Evolutionary conservation across 2,797 vertebrate species (phyloP).

Genomic region (Pseudocheirus occidentalis): DNA sequence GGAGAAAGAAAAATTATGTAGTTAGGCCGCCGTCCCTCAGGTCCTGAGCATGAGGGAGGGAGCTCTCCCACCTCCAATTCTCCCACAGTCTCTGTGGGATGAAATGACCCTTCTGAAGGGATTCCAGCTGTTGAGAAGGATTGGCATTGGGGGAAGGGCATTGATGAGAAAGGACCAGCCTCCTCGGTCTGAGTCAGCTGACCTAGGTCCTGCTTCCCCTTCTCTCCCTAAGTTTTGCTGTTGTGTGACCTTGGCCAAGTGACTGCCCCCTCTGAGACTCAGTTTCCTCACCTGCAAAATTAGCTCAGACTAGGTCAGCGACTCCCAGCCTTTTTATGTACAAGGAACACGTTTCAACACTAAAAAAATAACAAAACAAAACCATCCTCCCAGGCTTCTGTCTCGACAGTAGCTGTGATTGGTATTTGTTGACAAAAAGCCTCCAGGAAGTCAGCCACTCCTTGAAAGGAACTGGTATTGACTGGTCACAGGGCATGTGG

Average conservation of each 20-base stretch:
- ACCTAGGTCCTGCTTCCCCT: no score
- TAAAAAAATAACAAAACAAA: neutral
- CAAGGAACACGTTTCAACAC: neutral
- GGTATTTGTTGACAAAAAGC: no score
- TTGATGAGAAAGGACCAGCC: no score
- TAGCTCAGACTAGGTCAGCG: neutral
- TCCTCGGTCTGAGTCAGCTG: no score
- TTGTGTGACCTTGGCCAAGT: no score
- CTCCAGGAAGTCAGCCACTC: neutral
- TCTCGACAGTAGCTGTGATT: neutral
- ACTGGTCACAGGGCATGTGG: neutral
- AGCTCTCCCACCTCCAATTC: neutral
- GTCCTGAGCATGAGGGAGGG: no score
- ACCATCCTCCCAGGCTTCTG: neutral
- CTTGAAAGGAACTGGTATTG: neutral
- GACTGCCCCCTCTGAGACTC: no score
- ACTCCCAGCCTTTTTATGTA: neutral
- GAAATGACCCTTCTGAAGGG: neutral
- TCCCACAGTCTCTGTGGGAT: neutral
- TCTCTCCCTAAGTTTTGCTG: no score
- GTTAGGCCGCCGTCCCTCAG: neutral
- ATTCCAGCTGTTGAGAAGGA: neutral
- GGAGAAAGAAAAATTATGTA: neutral
- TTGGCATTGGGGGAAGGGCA: neutral
- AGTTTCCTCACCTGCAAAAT: no score